These are phyloP conservation scores for Hippocampus mohnikei DNA, from an alignment of 2,113 vertebrate species.

Conservation along the genomic window DNA sequence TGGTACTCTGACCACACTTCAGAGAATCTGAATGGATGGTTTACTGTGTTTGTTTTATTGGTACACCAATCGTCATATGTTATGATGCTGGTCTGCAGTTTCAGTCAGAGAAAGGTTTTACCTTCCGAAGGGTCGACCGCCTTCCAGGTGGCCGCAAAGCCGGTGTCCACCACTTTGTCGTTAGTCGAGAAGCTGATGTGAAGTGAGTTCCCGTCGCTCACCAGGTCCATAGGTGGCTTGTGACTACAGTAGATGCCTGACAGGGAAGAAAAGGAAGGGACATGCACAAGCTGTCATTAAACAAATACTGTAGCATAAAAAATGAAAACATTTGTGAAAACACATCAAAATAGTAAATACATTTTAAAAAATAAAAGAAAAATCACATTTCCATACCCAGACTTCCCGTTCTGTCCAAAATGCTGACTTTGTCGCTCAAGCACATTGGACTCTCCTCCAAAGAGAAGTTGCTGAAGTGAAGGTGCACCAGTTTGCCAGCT, in stretches of 20 bases:
- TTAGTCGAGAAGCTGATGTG: constrained; percentile 69
- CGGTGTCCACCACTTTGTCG: constrained; percentile 69
- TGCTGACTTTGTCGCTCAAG: constrained; percentile 63
- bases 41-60: too few relatives aligned
- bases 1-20: too few relatives aligned
- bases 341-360: background rate
- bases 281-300: background rate
- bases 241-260: constrained; percentile 69
- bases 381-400: constrained; percentile 57
- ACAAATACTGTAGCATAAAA: background rate
- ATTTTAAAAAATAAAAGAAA: background rate
- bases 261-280: constrained; percentile 1
- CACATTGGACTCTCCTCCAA: constrained; percentile 71
- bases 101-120: constrained; percentile 13
- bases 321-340: background rate
- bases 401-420: constrained; percentile 60
- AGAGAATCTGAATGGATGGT: too few relatives aligned
- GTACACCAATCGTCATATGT: too few relatives aligned
- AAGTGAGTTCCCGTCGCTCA: constrained; percentile 64
- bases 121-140: constrained; percentile 59
- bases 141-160: constrained; percentile 69
- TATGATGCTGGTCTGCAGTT: too few relatives aligned
- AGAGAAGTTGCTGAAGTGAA: constrained; percentile 69
- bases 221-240: constrained; percentile 59
- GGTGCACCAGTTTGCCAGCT: constrained; percentile 64